phyloP scores from a whole-genome alignment of 1,140 invertebrate genomes.

The Drosophila pruinosa region DNA sequence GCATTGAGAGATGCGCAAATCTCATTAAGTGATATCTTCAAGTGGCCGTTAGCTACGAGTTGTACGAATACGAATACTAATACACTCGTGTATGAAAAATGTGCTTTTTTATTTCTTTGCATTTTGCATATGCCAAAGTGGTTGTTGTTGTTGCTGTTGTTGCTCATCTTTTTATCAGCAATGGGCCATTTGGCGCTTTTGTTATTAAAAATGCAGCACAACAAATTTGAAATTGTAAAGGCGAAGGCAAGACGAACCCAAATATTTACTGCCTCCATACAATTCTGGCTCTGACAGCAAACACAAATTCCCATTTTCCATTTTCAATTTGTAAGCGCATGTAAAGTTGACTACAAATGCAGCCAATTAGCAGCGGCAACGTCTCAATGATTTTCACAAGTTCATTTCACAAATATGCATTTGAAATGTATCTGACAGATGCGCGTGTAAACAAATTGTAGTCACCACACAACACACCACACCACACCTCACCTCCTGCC shows the following conservation, averaged over 20 bases:
- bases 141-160: constrained; percentile 1
- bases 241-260: constrained; percentile 30
- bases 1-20: constrained; percentile 77
- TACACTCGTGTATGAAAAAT: constrained; percentile 60
- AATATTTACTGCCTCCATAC: constrained; percentile 52
- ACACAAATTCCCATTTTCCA: constrained; percentile 64
- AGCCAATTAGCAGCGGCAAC: constrained; percentile 69
- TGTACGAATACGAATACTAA: not conserved
- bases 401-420: constrained; percentile 58
- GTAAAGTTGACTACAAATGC: constrained; percentile 74
- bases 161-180: constrained; percentile 65
- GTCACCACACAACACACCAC: too few relatives aligned
- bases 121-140: constrained; percentile 53
- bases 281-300: constrained; percentile 7
- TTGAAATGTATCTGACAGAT: constrained; percentile 71
- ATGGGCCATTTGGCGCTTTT: constrained; percentile 72
- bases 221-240: constrained; percentile 27
- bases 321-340: constrained; percentile 66
- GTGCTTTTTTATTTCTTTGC: constrained; percentile 51
- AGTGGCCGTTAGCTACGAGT: constrained; percentile 70
- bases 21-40: constrained; percentile 82
- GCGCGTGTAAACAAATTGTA: constrained; percentile 68
- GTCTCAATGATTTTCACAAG: constrained; percentile 75
- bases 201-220: constrained; percentile 56
- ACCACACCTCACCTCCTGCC: too few relatives aligned